Percentiles rank a stretch among this genome's conserved stretches.
Conservation (phyloP, 2,113 vertebrate genomes). For the Colossoma macropomum region DNA sequence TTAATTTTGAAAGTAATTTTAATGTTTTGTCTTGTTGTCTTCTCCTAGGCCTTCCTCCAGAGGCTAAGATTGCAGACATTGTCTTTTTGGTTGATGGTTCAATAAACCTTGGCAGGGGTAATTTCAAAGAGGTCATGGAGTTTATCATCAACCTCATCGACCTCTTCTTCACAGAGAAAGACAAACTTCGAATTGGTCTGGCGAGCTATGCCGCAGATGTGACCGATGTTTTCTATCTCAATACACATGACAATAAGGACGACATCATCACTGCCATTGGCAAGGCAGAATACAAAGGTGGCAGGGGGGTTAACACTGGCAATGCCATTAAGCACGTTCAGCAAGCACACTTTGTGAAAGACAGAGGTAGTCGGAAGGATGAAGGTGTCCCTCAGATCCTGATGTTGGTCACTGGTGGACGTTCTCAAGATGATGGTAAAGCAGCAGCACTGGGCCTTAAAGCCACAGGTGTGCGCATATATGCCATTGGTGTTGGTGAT, state of each 20-base stretch:
- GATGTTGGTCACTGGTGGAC: slow-evolving; percentile 88
- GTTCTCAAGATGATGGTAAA: slow-evolving; percentile 82
- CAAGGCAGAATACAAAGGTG: slow-evolving; percentile 86
- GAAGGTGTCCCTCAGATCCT: slow-evolving; percentile 88
- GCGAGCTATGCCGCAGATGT: slow-evolving; percentile 91
- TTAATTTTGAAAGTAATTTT: neutral
- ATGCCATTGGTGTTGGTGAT: slow-evolving; percentile 85
- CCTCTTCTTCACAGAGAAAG: slow-evolving; percentile 80
- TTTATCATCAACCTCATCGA: slow-evolving; percentile 88
- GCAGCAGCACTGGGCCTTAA: slow-evolving; percentile 81
- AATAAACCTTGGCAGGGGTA: slow-evolving; percentile 86
- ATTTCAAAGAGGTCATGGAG: slow-evolving; percentile 84
- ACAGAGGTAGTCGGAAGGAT: slow-evolving; percentile 86
- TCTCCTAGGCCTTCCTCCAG: slow-evolving; percentile 43
- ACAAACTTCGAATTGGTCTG: slow-evolving; percentile 86
- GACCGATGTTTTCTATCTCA: slow-evolving; percentile 89
- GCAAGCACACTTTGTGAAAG: slow-evolving; percentile 85
- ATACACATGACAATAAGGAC: slow-evolving; percentile 81
- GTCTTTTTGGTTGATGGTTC: slow-evolving; percentile 96
- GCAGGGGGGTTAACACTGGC: slow-evolving; percentile 82
- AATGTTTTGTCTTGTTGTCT: slow-evolving; percentile 33
- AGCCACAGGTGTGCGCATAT: slow-evolving; percentile 82
- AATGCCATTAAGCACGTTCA: slow-evolving; percentile 85
- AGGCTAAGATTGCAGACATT: slow-evolving; percentile 87
- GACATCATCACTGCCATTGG: slow-evolving; percentile 82